Evolutionary conservation across 1,140 invertebrate genomes (phyloP), one percentile per base, ranked within the genome.

Genomic region (Penaeus indicus): DNA sequence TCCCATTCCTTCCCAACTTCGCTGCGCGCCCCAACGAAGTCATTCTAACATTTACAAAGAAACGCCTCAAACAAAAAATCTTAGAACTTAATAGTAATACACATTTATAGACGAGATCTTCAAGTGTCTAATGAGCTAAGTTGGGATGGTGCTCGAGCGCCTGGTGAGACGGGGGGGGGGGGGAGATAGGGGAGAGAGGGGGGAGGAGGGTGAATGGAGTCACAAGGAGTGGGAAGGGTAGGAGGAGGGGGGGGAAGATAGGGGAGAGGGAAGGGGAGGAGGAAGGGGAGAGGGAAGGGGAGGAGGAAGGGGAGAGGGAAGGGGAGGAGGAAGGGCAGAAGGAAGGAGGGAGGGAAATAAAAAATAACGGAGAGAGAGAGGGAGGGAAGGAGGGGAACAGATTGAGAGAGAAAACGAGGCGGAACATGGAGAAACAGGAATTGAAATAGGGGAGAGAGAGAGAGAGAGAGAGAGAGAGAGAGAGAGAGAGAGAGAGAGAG

Each of bases 111-210:
- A 19, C 32, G 32, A 19, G n/a, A 32, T n/a, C 32, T n/a, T 69
- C n/a, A 69, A 69, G 67, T n/a, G 32, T 69, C 67, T 69, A 69
- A 69, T 69, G 67, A 69, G 67, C 67, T 25, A 69, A 69, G 67
- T 69, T 69, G 7, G 22, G 21, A 69, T n/a, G 67, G 32, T 69
- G 67, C 67, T 69, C 67, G 67, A 10, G 47, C 47, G 47, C 47
- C 47, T 54, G 8, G 47, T 54, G 47, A 10, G 47, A n/a, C 67
- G 32, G n/a, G 13, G n/a, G 67, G 67, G 22, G 19, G 21, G 11
- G n/a, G n/a, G 21, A 16, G n/a, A 22, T 19, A 8, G 21, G n/a
- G 67, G 11, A 10, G 47, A 54, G 13, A 10, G 13, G 21, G n/a
- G 22, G n/a, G 21, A 3, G 32, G n/a, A 69, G n/a, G 8, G 19